phyloP scores from a whole-genome alignment of 2,797 vertebrate species.

The Sebastiscus albofasciatus region DNA sequence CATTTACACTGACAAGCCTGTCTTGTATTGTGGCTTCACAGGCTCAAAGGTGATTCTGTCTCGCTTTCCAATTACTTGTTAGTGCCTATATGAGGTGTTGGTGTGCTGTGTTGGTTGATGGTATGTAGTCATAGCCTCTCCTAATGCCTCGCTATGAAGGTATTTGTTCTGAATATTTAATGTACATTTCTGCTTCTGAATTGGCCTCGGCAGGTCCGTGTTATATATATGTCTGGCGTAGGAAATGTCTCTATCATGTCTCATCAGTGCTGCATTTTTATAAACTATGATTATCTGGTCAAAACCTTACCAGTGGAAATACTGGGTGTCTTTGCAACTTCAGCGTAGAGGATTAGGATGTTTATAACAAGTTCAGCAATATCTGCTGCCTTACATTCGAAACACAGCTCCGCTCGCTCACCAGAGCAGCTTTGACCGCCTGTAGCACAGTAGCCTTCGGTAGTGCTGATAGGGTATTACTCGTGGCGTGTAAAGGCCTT shows the following conservation, averaged over 20 bases:
- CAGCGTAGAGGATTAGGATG: not conserved
- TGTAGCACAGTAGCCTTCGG: too few relatives aligned
- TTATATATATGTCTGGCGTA: not conserved
- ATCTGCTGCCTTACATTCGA: not conserved
- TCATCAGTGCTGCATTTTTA: not conserved
- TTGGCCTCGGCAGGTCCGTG: not conserved
- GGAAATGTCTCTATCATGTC: not conserved
- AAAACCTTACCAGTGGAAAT: not conserved
- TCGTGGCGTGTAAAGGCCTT: too few relatives aligned
- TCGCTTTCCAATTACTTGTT: too few relatives aligned
- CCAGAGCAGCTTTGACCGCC: too few relatives aligned
- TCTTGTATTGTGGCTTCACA: not conserved
- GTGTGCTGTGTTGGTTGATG: not conserved
- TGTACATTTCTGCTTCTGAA: not conserved
- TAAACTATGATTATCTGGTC: not conserved
- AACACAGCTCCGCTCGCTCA: too few relatives aligned
- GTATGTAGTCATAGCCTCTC: not conserved
- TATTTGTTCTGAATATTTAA: not conserved
- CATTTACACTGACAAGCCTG: not conserved
- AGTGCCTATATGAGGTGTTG: not conserved
- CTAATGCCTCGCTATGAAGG: not conserved
- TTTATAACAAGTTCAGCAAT: too few relatives aligned
- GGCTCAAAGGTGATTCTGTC: not conserved
- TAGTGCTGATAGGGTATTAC: too few relatives aligned
- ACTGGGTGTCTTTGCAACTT: not conserved